phyloP scores from a whole-genome alignment of 2,797 vertebrate species.

The Centroberyx gerrardi region DNA sequence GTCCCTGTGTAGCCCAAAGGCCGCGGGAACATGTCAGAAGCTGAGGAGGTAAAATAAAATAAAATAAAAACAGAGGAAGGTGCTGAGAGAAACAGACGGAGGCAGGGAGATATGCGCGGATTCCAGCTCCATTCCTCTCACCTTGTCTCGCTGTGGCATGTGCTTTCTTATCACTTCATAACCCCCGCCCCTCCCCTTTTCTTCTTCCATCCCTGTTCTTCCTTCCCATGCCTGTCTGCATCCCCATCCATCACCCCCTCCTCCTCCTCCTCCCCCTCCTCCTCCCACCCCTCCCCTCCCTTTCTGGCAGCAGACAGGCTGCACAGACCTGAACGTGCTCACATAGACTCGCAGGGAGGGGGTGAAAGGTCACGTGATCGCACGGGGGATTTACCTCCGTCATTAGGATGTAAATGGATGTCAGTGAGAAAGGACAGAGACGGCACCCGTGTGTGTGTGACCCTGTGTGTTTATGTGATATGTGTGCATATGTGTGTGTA shows the following conservation, averaged over 20 bases:
- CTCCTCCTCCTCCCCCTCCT: too few species aligned
- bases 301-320: conserved; percentile 25
- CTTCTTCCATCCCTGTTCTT: conserved; percentile 37
- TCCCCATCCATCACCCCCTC: conserved; percentile 50
- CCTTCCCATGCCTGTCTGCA: conserved; percentile 33
- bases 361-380: conserved; percentile 66
- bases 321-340: conserved; percentile 35
- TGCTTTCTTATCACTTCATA: conserved; percentile 61
- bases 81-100: background rate
- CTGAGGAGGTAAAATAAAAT: conserved; percentile 9
- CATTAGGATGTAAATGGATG: conserved; percentile 77
- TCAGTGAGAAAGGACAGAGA: conserved; percentile 44
- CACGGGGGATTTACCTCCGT: conserved; percentile 60
- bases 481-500: background rate
- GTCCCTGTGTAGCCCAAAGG: conserved; percentile 44
- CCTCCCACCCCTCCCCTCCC: background rate
- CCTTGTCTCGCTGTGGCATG: conserved; percentile 24
- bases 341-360: conserved; percentile 3
- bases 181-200: conserved; percentile 22
- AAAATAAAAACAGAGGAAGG: background rate
- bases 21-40: conserved; percentile 27
- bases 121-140: conserved; percentile 35
- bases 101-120: conserved; percentile 6
- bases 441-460: conserved; percentile 16
- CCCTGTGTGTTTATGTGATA: background rate